Evolutionary conservation across 2,888 invertebrate species (phyloP), one percentile per base, ranked within the genome.

Genomic region (Pyrrhosoma nymphula): DNA sequence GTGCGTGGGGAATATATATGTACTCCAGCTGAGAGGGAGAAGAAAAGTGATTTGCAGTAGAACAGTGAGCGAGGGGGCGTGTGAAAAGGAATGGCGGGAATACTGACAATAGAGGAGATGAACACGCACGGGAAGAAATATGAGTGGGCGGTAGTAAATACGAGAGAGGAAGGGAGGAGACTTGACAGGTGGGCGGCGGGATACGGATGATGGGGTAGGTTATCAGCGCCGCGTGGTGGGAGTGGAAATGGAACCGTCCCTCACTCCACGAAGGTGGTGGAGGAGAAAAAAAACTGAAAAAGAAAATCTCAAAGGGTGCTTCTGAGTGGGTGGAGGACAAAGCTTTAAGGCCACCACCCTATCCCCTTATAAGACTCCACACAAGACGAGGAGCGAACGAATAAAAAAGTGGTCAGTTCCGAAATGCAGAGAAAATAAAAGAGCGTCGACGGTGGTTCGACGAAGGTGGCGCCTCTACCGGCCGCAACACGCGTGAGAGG

Each of bases 61-160:
- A 69, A 69, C 69, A 60, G 69, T 18, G 69, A 26, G 69, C 2
- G 23, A n/a, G 2, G 69, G 16, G 69, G 69, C 10, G 69, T 6
- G 23, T 69, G 10, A 26, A 20, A 60, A 20, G 69, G 69, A 4
- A 69, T n/a, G 69, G n/a, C 4, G 69, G 26, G 69, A n/a, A 14
- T 69, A 30, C 10, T 26, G 69, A 69, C 23, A n/a, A n/a, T n/a
- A 82, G 35, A 35, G 35, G 82, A 35, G 35, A 12, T 35, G 35
- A 30, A 6, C 35, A 35, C 82, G 82, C 82, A 82, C 16, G 35
- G 82, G 26, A 82, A 14, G 82, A 82, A 82, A 82, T 26, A 82
- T 82, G 82, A 23, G 82, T 0, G 35, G 82, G 82, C 82, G 82
- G 82, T 82, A 82, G 35, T 82, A 82, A 82, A 82, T 82, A 82